Base-by-base conservation (phyloP, 1,140 invertebrate genomes). In the Musca vetustissima region DNA sequence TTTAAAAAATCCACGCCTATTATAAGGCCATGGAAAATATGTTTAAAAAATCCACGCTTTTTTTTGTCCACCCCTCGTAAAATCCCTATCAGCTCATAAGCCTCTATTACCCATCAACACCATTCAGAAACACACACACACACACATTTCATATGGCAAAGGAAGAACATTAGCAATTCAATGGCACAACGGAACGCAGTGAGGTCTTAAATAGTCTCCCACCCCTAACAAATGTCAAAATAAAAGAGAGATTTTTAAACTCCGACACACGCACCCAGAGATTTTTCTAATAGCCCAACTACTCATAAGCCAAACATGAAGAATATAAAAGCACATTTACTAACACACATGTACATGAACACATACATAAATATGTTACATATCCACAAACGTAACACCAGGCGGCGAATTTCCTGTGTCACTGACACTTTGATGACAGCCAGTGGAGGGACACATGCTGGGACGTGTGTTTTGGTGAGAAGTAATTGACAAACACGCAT, bases 371-470 rank as follows among this genome's bases (percentile, higher is more conserved):
- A 15, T 13, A 15, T 47, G 43, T 47, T 47, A 13, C 17, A n/a
- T 49, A 4, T 49, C 13, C 48, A 7, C 15, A 15, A 49, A n/a
- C 6, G n/a, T 32, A 59, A 59, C 55, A 59, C 55, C 25, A 59
- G 25, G 32, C 32, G 55, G 28, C 8, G 28, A 28, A 59, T 25
- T 59, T 59, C 55, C 55, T 59, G 55, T 59, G 55, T 59, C 55
- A 59, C 25, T 59, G 55, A 59, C 55, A 59, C 25, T 59, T 59
- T 59, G 55, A 59, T 59, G 55, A 59, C 55, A 59, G 32, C 14
- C 25, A 28, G 9, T 25, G 15, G 24, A 49, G 28, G 21, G n/a
- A 49, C 24, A 55, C 55, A 59, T 32, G 55, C 28, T 28, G 28
- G 8, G 28, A 28, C 28, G 28, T 8, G 8, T 8, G 28, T 28